phyloP scores from a whole-genome alignment of 2,797 vertebrate genomes.

The Vireo griseus region DNA sequence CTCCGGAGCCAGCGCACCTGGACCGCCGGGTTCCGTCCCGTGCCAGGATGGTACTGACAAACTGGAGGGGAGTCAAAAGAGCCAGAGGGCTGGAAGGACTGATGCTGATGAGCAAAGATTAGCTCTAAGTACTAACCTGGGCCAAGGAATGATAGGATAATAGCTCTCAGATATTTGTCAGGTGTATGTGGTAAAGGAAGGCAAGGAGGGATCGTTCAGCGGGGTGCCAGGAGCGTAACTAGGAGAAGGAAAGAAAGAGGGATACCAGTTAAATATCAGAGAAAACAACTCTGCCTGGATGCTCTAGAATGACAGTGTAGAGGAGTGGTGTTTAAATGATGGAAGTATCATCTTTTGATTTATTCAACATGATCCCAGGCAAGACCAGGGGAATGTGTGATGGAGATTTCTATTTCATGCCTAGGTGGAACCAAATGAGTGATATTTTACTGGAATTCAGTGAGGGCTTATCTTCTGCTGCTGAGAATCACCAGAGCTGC shows the following conservation, averaged over 20 bases:
- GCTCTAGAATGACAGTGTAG: not conserved
- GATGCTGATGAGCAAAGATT: not conserved
- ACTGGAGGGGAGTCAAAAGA: constrained; percentile 6
- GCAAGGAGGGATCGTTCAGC: not conserved
- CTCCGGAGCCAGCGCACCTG: not conserved
- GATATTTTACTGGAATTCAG: not conserved
- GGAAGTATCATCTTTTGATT: not conserved
- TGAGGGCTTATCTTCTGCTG: not conserved
- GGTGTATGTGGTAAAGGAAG: not conserved
- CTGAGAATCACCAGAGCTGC: not conserved
- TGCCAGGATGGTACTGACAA: not conserved
- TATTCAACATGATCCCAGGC: not conserved
- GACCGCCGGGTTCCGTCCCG: not conserved
- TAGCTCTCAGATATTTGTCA: not conserved
- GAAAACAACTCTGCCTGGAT: not conserved
- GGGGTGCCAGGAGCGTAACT: too few species aligned
- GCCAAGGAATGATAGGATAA: not conserved
- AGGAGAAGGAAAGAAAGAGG: not conserved
- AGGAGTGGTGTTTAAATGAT: not conserved
- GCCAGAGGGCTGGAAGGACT: constrained; percentile 20
- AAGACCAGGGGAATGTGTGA: not conserved
- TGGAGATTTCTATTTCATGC: not conserved
- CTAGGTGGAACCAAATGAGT: not conserved
- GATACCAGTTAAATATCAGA: not conserved
- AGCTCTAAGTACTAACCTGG: not conserved